Evolutionary conservation across 2,888 invertebrate genomes (phyloP).

Genomic region (Tupiocoris notatus): DNA sequence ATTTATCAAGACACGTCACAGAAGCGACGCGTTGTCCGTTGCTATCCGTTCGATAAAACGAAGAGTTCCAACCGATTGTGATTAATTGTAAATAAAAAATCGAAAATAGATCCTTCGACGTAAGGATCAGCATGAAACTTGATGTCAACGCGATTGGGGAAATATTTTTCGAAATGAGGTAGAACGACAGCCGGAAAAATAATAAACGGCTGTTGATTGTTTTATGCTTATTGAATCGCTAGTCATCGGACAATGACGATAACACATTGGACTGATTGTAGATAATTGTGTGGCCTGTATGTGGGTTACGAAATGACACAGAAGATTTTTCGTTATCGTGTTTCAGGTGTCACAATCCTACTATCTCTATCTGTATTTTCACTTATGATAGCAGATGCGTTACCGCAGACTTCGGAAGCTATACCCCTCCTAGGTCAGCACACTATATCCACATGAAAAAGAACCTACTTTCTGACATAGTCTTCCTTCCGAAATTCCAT

Average conservation of each 20-base stretch:
- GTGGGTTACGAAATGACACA: slow-evolving; percentile 34
- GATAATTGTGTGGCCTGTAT: neutral
- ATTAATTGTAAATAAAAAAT: no score
- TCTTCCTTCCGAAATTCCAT: slow-evolving; percentile 46
- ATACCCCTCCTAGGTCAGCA: slow-evolving; percentile 93
- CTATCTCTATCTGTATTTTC: slow-evolving; percentile 99
- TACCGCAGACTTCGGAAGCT: slow-evolving; percentile 99
- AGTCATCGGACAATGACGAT: neutral
- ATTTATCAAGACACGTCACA: no score
- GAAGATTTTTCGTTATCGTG: slow-evolving; percentile 52
- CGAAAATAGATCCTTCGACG: no score
- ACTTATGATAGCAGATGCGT: slow-evolving; percentile 98
- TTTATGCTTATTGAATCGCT: neutral
- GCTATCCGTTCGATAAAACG: no score
- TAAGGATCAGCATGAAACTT: no score
- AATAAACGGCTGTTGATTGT: neutral
- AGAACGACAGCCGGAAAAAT: neutral
- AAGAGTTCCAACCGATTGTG: no score
- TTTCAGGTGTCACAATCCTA: slow-evolving; percentile 98
- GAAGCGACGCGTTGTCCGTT: no score
- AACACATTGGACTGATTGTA: neutral
- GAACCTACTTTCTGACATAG: slow-evolving; percentile 47
- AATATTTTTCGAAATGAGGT: no score
- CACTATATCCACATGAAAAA: slow-evolving; percentile 44
- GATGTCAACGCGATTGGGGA: no score